phyloP scores from a whole-genome alignment of 2,797 vertebrate genomes.

The Ciconia nigra region DNA sequence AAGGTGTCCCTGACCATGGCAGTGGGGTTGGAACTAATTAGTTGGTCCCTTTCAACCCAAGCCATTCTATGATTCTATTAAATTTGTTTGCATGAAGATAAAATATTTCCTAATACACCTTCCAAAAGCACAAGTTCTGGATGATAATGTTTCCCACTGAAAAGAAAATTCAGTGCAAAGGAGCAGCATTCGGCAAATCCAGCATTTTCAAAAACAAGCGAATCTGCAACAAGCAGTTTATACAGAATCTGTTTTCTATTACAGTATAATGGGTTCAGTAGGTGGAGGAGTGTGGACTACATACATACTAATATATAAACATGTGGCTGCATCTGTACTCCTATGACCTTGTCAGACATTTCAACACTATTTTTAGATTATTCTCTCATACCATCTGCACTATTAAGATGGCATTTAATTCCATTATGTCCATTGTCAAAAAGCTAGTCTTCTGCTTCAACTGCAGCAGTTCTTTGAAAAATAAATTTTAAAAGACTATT shows the following conservation, averaged over 20 bases:
- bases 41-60: too few species aligned
- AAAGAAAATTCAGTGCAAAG: background rate
- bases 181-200: background rate
- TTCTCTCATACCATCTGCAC: background rate
- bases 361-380: constrained; percentile 50
- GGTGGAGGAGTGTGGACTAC: background rate
- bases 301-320: background rate
- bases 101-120: background rate
- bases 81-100: background rate
- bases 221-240: background rate
- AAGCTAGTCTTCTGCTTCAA: background rate
- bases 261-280: background rate
- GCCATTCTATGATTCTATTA: background rate
- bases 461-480: background rate
- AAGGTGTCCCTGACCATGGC: too few species aligned
- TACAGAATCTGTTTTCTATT: background rate
- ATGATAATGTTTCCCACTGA: background rate
- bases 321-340: background rate
- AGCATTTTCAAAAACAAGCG: background rate
- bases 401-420: background rate
- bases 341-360: constrained; percentile 11
- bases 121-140: background rate
- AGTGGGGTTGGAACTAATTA: too few species aligned
- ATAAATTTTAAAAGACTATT: background rate
- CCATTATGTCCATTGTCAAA: background rate